Evolutionary conservation across 2,113 vertebrate species (phyloP).

Genomic region (Danionella cerebrum): DNA sequence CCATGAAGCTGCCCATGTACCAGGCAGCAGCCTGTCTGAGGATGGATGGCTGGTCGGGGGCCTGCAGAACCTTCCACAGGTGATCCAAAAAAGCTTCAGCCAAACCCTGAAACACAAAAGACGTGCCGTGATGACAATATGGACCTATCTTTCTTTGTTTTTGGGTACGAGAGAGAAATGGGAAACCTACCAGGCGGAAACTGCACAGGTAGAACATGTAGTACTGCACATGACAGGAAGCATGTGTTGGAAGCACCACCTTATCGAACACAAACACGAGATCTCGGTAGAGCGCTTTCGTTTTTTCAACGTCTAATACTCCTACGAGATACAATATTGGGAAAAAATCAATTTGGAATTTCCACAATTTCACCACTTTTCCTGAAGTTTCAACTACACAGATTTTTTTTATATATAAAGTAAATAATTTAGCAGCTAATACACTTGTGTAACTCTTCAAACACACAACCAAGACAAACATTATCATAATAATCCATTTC

Average conservation of each 20-base stretch:
- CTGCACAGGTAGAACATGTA: constrained; percentile 90
- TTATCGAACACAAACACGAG: constrained; percentile 83
- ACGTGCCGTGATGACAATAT: not conserved
- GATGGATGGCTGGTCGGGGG: constrained; percentile 78
- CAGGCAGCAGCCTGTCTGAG: constrained; percentile 83
- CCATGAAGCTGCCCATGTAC: constrained; percentile 91
- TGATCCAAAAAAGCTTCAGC: constrained; percentile 93
- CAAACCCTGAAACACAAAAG: constrained; percentile 63
- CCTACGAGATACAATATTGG: constrained; percentile 51
- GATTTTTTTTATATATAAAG: not conserved
- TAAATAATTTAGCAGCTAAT: too few species aligned
- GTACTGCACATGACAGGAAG: constrained; percentile 87
- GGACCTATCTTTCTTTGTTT: not conserved
- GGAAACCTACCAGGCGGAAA: constrained; percentile 85
- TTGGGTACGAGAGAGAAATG: not conserved
- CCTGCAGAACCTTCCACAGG: constrained; percentile 87
- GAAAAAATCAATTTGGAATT: not conserved
- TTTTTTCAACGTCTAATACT: constrained; percentile 66
- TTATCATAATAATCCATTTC: too few species aligned
- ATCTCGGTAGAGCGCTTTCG: constrained; percentile 84
- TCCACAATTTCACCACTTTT: too few species aligned
- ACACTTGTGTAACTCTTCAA: too few species aligned
- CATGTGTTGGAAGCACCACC: constrained; percentile 89
- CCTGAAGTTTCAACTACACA: too few species aligned
- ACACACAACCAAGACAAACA: too few species aligned